Evolutionary conservation across 2,113 vertebrate genomes (phyloP).

Genomic region (Echinops telfairi): DNA sequence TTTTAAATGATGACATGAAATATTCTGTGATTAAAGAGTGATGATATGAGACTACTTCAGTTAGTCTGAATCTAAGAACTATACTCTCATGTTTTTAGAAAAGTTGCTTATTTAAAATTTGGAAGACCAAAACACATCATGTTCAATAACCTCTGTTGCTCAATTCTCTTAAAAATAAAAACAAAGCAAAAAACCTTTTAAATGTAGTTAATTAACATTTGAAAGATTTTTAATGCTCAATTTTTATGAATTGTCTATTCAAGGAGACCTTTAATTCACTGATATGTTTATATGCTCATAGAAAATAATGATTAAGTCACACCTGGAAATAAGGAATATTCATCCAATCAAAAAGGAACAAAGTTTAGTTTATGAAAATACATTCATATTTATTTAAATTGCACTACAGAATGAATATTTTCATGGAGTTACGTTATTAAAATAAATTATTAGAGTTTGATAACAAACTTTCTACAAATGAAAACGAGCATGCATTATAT

Average conservation of each 20-base stretch:
- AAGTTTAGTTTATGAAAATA: slow-evolving; percentile 43
- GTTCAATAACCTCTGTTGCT: neutral
- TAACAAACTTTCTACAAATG: slow-evolving; percentile 84
- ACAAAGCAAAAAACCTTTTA: neutral
- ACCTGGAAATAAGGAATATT: slow-evolving; percentile 39
- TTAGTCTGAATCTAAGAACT: neutral
- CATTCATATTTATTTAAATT: slow-evolving; percentile 69
- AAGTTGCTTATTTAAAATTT: neutral
- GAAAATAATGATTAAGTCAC: neutral
- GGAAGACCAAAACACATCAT: neutral
- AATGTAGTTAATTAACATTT: neutral
- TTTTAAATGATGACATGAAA: neutral
- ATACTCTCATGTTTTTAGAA: neutral
- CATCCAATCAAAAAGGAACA: slow-evolving; percentile 37
- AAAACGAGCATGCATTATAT: slow-evolving; percentile 85
- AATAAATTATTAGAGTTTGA: slow-evolving; percentile 83
- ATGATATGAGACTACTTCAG: neutral
- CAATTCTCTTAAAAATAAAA: neutral
- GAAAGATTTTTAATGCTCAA: neutral
- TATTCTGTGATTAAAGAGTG: neutral
- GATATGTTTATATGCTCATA: neutral
- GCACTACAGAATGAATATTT: slow-evolving; percentile 73
- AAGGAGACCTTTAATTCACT: slow-evolving; percentile 19
- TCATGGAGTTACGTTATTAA: slow-evolving; percentile 79
- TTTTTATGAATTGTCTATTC: neutral